Conservation (phyloP, 2,113 vertebrate species). For the Oreotrochilus melanogaster region DNA sequence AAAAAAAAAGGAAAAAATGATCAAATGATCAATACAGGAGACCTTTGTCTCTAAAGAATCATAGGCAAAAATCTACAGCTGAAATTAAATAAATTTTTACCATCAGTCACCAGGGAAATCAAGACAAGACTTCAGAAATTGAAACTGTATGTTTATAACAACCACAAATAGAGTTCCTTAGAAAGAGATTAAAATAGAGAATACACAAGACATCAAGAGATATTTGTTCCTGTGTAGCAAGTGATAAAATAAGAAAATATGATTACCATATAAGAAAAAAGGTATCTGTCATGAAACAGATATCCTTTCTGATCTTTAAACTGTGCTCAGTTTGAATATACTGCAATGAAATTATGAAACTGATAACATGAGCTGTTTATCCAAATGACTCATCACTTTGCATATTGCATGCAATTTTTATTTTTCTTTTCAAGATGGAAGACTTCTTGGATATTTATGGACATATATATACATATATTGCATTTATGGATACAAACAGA, state of each 20-base stretch:
- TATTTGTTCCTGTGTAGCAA: not conserved
- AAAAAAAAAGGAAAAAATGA: too few relatives aligned
- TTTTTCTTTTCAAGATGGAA: not conserved
- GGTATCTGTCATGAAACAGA: not conserved
- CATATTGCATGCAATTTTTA: not conserved
- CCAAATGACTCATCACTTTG: not conserved
- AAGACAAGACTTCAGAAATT: not conserved
- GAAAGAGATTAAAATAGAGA: not conserved
- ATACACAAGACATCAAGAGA: not conserved
- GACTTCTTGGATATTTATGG: not conserved
- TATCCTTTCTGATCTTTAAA: not conserved
- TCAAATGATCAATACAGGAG: not conserved
- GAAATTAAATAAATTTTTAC: not conserved
- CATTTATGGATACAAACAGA: too few relatives aligned
- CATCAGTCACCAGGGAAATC: not conserved
- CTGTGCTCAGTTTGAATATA: not conserved
- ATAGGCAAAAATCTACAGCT: not conserved
- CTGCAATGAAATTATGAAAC: not conserved
- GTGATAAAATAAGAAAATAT: not conserved
- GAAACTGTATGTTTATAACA: not conserved
- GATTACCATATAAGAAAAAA: not conserved
- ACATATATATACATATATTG: not conserved
- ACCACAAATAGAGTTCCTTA: not conserved
- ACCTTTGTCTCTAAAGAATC: not conserved
- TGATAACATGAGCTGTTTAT: not conserved